Base-by-base conservation (phyloP, 30 jellyfish, hydroid and myxozoan genomes). In the Nemopilema nomurai region DNA sequence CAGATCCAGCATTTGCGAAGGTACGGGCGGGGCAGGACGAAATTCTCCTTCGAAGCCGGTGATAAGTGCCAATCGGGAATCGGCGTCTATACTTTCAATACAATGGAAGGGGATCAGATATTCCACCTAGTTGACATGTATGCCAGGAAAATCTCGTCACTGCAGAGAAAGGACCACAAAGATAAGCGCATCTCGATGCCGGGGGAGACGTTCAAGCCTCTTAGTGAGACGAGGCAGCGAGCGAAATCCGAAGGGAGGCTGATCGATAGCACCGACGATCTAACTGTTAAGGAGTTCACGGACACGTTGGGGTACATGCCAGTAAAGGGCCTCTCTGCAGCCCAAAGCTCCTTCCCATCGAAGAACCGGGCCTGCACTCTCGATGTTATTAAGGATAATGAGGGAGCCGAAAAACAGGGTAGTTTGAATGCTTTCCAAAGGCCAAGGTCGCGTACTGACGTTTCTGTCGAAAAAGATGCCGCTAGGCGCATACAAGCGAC, bases 1-100 rank as follows among this genome's bases (percentile, higher is more conserved):
- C 99, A 97, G 0, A 86, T 95, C 24, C 99, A 95, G 74, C 95
- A 83, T 74, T 77, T 95, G 71, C 96, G 97, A 16, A 74, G 99
- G 57, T 95, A 95, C 72, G 99, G 99, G 1, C 87, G 99, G 23
- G 99, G 99, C 27, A 66, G 97, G 67, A 95, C 99, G 1, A 95
- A 95, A 30, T 95, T 95, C 71, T 95, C 99, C 1, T 95, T 95
- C 70, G 99, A 95, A 74, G 99, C 99, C 30, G 91, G 96, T 49
- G 99, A 95, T 27, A 90, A 95, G 78, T 95, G 99, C 82, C 82
- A 89, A 27, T 67, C 87, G 17, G 98, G 98, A 21, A 82, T 85
- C 9, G 99, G 99, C 30, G 99, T 95, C 9, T 95, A 82, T 69
- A 95, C 99, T 0, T 95, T 95, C 93, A 90, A 90, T 84, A 95